A percentile compares a stretch with the other conserved stretches of the same genome.
Conservation (phyloP, 2,888 invertebrate species). For the Ichneumoninae sp. region DNA sequence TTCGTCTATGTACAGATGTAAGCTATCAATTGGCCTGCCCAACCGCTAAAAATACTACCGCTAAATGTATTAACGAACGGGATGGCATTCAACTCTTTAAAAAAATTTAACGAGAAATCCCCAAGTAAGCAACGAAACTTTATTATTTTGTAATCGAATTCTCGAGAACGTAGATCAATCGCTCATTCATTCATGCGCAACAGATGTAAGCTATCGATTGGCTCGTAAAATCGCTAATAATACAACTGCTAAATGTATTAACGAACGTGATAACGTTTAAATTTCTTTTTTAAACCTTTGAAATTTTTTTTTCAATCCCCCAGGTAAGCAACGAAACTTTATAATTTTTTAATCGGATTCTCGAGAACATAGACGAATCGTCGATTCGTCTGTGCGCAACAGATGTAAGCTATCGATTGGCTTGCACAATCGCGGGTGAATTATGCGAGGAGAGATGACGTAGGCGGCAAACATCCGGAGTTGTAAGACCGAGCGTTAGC, state of each 20-base stretch:
- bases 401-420: constrained; percentile 62
- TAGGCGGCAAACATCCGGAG: constrained; percentile 62
- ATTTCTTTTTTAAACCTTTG: background rate
- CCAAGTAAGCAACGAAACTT: background rate
- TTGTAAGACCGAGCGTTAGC: constrained; percentile 11
- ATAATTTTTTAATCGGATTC: background rate
- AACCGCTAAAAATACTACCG: constrained; percentile 7
- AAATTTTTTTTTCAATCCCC: background rate
- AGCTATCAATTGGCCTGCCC: background rate
- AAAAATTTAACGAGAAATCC: background rate
- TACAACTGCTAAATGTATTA: constrained; percentile 34
- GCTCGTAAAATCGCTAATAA: background rate
- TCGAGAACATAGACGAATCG: background rate
- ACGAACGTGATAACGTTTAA: background rate
- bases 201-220: constrained; percentile 49
- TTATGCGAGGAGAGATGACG: constrained; percentile 35
- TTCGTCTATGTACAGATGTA: constrained; percentile 53
- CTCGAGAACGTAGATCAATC: background rate
- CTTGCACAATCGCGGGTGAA: constrained; percentile 54
- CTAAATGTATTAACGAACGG: constrained; percentile 22
- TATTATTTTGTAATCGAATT: background rate
- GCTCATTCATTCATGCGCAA: constrained; percentile 32
- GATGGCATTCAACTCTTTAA: background rate
- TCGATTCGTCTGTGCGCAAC: constrained; percentile 38
- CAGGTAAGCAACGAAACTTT: background rate